phyloP scores from a whole-genome alignment of 2,888 invertebrate species.

The Cheilosia variabilis region DNA sequence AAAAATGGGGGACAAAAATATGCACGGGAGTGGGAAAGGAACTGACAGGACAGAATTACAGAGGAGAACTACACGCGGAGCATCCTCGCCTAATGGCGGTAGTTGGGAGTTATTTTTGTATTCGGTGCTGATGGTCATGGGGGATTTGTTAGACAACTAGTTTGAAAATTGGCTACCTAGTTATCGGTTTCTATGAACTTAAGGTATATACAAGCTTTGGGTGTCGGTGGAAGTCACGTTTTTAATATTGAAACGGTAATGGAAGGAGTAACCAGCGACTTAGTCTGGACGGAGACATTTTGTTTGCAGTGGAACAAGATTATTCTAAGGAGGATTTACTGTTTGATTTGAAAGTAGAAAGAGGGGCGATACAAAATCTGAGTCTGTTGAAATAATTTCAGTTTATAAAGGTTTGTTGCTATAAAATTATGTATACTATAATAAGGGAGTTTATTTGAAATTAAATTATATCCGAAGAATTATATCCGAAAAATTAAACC shows the following conservation, averaged over 20 bases:
- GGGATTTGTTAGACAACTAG: constrained; percentile 17
- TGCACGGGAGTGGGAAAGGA: constrained; percentile 23
- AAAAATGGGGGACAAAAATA: constrained; percentile 22
- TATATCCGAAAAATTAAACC: too few relatives aligned
- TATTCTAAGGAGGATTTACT: too few relatives aligned
- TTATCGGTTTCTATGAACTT: neutral
- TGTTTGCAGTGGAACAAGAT: too few relatives aligned
- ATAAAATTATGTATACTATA: too few relatives aligned
- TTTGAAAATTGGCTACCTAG: constrained; percentile 11
- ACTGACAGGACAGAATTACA: constrained; percentile 48
- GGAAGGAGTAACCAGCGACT: too few relatives aligned
- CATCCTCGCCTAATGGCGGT: constrained; percentile 5
- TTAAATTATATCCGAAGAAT: too few relatives aligned
- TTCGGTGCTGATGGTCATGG: constrained; percentile 22
- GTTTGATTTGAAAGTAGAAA: too few relatives aligned
- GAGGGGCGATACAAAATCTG: too few relatives aligned
- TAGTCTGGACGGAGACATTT: too few relatives aligned
- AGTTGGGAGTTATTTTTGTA: constrained; percentile 50
- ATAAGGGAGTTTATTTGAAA: too few relatives aligned
- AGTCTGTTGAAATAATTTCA: too few relatives aligned
- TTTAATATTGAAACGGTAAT: constrained; percentile 22
- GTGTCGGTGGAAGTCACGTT: constrained; percentile 41
- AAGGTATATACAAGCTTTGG: neutral
- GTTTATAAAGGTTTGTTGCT: too few relatives aligned
- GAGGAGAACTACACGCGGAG: constrained; percentile 1